Base-by-base conservation (phyloP, 1,140 invertebrate species). In the Cyphomyrmex costatus region DNA sequence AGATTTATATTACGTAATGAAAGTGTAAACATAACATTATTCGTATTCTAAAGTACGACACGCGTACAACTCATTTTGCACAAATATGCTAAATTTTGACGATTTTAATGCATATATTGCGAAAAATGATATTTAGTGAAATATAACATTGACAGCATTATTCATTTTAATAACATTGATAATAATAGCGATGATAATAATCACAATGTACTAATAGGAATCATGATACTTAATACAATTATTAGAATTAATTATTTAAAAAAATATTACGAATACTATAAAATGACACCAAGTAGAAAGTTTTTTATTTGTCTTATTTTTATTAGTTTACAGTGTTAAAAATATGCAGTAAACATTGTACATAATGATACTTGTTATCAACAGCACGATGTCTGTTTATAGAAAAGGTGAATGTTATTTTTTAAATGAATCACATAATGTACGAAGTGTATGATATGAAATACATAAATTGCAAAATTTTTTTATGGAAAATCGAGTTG, bases 1-100 rank as follows among this genome's bases (percentile, higher is more conserved):
- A 8, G 16, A 42, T 56, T 82, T 71, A 82, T 82, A 82, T 82
- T 58, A 51, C 30, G 33, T 70, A 53, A 70, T 19, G 24, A 21
- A 16, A 36, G 14, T 68, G 46, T 79, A 30, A 46, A 78, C 60
- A 27, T 65, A 78, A 53, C 6, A 36, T 78, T 0, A 30, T 33
- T 78, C 24, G 42, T 27, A 33, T 78, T 30, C 7, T 51, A 53
- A 79, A 79, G 30, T 68, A 36, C 8, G 10, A 56, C 27, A 5
- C 19, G 30, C 16, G 14, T 79, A 66, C 49, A 27, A 66, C 3
- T 68, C 30, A 19, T 51, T 65, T 63, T 10, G 33, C 53, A 30
- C n/a, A 7, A 27, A 65, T 16, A 46, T 5, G 24, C 14, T 12
- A 14, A 66, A 42, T n/a, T 66, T 65, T 49, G 60, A 1, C n/a